phyloP scores from a whole-genome alignment of 30 jellyfish, hydroid and myxozoan species.

The Chrysaora quinquecirrha region DNA sequence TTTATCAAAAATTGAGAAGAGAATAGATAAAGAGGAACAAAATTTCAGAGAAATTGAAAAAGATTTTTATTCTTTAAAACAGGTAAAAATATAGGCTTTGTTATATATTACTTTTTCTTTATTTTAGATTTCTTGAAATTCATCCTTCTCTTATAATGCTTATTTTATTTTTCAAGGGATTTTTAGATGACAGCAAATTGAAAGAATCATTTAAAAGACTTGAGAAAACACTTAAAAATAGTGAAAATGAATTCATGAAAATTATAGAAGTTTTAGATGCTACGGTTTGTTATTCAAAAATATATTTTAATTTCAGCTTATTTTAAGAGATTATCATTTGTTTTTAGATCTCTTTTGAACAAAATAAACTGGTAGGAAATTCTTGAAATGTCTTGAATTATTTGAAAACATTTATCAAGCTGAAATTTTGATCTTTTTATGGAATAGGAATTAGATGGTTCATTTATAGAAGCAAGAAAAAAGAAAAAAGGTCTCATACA shows the following conservation, averaged over 20 bases:
- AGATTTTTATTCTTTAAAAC: constrained; percentile 28
- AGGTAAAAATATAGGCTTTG: constrained; percentile 33
- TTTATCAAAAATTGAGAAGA: constrained; percentile 24
- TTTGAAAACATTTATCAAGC: too few relatives aligned
- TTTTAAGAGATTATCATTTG: too few relatives aligned
- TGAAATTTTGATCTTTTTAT: too few relatives aligned
- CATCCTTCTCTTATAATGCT: too few relatives aligned
- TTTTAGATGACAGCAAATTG: background rate
- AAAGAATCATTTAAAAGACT: background rate
- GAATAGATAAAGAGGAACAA: constrained; percentile 4
- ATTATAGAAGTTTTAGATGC: background rate
- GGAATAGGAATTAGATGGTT: constrained; percentile 44
- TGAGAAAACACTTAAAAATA: background rate
- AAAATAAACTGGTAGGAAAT: too few relatives aligned
- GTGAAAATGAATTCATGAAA: background rate
- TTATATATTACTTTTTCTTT: background rate
- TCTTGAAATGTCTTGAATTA: too few relatives aligned
- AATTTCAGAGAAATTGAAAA: constrained; percentile 5
- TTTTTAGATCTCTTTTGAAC: too few relatives aligned
- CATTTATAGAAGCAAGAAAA: constrained; percentile 45
- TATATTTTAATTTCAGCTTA: too few relatives aligned
- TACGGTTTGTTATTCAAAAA: background rate
- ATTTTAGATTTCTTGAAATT: background rate
- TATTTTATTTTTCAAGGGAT: constrained; percentile 1
- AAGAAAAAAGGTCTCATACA: constrained; percentile 23